A percentile compares a stretch with the other conserved stretches of the same genome.
These are phyloP conservation scores for Myotis planiceps DNA, from an alignment of 2,797 vertebrate species.

Conservation along the genomic window DNA sequence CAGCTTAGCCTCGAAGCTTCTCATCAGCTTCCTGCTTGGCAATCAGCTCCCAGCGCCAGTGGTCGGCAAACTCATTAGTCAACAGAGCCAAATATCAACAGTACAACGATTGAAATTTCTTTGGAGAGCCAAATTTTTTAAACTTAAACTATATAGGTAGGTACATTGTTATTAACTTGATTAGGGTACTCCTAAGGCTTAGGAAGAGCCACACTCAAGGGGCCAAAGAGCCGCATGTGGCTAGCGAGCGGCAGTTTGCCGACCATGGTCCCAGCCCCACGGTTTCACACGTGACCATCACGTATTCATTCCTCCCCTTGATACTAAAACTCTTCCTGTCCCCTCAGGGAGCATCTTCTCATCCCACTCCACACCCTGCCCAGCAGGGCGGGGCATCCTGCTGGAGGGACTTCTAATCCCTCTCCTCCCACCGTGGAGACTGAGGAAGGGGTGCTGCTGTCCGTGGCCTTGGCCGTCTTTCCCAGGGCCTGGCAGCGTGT, in stretches of 20 bases:
- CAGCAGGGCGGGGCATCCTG: neutral
- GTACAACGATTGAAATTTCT: too few relatives aligned
- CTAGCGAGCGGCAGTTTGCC: too few relatives aligned
- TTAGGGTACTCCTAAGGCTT: too few relatives aligned
- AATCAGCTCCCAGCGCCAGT: neutral
- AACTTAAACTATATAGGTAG: too few relatives aligned
- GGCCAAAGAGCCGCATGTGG: too few relatives aligned
- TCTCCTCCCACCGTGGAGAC: neutral
- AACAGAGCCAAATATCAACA: too few relatives aligned
- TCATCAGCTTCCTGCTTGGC: neutral
- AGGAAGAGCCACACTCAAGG: too few relatives aligned
- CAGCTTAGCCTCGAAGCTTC: neutral
- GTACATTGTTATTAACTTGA: too few relatives aligned
- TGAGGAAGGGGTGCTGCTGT: neutral
- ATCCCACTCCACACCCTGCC: neutral
- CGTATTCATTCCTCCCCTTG: accelerated
- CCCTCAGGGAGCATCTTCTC: neutral
- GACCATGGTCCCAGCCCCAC: neutral
- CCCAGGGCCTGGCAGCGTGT: neutral
- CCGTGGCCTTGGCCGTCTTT: neutral
- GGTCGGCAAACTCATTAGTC: too few relatives aligned
- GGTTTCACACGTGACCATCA: neutral
- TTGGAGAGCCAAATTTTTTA: too few relatives aligned
- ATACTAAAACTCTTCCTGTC: neutral
- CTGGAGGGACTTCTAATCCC: neutral